phyloP scores from a whole-genome alignment of 2,888 invertebrate species.

The Pristionchus arcanus region DNA sequence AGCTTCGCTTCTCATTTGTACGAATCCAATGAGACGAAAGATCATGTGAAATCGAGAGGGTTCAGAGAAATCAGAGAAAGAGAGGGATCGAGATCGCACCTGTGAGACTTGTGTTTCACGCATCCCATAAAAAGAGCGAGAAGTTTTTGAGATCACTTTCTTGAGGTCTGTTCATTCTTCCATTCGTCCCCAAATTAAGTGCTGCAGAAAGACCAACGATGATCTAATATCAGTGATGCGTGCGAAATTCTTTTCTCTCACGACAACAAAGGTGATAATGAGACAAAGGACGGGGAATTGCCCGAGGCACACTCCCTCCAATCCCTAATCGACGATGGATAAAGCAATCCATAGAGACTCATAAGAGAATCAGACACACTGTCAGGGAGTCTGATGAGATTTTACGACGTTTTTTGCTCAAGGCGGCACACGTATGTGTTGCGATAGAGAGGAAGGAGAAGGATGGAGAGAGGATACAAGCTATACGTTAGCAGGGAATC shows the following conservation, averaged over 20 bases:
- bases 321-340: background rate
- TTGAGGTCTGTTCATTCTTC: background rate
- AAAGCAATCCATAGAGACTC: background rate
- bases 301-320: background rate
- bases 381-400: slow-evolving; percentile 43
- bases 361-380: background rate
- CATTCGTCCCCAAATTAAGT: background rate
- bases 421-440: slow-evolving; percentile 23
- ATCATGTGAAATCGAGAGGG: background rate
- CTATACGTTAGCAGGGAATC: background rate
- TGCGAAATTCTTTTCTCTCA: background rate
- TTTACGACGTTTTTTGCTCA: slow-evolving; percentile 28
- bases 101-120: slow-evolving; percentile 28
- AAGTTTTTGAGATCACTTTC: background rate
- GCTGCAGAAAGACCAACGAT: background rate
- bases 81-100: background rate
- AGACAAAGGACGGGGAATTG: background rate
- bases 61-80: background rate
- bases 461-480: slow-evolving; percentile 24
- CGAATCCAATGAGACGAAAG: slow-evolving; percentile 36
- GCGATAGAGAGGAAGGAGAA: background rate
- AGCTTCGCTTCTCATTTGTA: slow-evolving; percentile 32
- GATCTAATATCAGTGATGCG: background rate
- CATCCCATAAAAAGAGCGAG: background rate
- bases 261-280: background rate